These are phyloP conservation scores for Drosophila seclusa DNA, from an alignment of 2,888 invertebrate species.

Conservation along the genomic window DNA sequence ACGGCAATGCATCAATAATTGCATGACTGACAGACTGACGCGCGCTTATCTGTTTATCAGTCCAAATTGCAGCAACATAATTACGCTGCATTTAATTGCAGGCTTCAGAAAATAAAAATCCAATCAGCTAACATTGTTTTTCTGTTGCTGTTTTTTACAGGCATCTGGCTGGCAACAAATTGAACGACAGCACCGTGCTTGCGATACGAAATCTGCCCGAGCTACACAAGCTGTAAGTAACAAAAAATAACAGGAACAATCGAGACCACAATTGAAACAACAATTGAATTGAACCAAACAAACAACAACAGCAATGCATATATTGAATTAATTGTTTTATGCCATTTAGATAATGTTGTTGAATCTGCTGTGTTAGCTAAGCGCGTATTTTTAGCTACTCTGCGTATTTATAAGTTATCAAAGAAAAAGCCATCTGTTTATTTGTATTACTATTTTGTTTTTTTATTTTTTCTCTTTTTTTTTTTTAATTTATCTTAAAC, in stretches of 20 bases:
- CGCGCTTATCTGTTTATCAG: conserved; percentile 36
- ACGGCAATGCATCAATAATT: conserved; percentile 62
- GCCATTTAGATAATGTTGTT: conserved; percentile 32
- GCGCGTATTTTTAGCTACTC: conserved; percentile 32
- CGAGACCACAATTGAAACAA: neutral
- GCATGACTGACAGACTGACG: conserved; percentile 37
- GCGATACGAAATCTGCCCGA: conserved; percentile 85
- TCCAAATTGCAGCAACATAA: conserved; percentile 65
- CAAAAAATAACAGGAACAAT: neutral
- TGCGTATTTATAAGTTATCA: conserved; percentile 16
- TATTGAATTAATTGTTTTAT: conserved; percentile 29
- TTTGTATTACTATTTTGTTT: neutral
- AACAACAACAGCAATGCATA: neutral
- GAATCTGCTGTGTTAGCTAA: conserved; percentile 20
- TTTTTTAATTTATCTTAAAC: conserved; percentile 13
- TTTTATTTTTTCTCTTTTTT: too few species aligned
- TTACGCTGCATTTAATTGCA: conserved; percentile 48
- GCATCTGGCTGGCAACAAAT: conserved; percentile 87
- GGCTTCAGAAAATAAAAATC: conserved; percentile 18
- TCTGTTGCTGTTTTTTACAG: conserved; percentile 80
- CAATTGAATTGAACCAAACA: neutral
- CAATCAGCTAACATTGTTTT: conserved; percentile 58
- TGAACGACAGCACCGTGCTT: conserved; percentile 85
- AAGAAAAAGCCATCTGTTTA: conserved; percentile 26
- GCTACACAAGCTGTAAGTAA: conserved; percentile 86